Evolutionary conservation across 1,140 invertebrate genomes (phyloP).

Genomic region (Dinoponera quadriceps): DNA sequence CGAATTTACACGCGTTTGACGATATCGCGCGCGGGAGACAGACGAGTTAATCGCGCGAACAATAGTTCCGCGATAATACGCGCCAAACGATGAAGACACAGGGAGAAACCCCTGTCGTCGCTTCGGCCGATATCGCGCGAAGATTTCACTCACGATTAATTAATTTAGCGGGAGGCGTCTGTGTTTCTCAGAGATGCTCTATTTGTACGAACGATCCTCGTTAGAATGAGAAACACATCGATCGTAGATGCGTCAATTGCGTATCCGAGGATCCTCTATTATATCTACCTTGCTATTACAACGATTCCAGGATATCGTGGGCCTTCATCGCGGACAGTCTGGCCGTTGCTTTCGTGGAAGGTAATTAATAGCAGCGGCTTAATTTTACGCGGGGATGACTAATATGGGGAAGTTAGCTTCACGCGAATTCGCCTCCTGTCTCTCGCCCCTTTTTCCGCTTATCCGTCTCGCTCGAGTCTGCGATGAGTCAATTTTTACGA

Average conservation of each 20-base stretch:
- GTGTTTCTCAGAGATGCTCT: neutral
- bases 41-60: neutral
- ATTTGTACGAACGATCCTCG: neutral
- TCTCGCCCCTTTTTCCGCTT: constrained; percentile 7
- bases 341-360: constrained; percentile 62
- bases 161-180: too few species aligned
- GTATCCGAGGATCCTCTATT: neutral
- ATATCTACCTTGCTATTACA: constrained; percentile 35
- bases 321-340: constrained; percentile 17
- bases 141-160: neutral
- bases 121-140: neutral
- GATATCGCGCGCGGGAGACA: neutral
- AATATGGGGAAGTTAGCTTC: constrained; percentile 39
- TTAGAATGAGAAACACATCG: neutral
- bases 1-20: constrained; percentile 31
- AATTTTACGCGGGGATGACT: constrained; percentile 67
- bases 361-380: constrained; percentile 68
- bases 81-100: neutral
- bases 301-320: constrained; percentile 55
- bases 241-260: neutral
- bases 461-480: constrained; percentile 21
- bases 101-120: neutral
- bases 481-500: constrained; percentile 68
- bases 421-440: neutral
- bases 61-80: neutral